Conservation (phyloP, 2,888 invertebrate species). For the Melanotus villosus region DNA sequence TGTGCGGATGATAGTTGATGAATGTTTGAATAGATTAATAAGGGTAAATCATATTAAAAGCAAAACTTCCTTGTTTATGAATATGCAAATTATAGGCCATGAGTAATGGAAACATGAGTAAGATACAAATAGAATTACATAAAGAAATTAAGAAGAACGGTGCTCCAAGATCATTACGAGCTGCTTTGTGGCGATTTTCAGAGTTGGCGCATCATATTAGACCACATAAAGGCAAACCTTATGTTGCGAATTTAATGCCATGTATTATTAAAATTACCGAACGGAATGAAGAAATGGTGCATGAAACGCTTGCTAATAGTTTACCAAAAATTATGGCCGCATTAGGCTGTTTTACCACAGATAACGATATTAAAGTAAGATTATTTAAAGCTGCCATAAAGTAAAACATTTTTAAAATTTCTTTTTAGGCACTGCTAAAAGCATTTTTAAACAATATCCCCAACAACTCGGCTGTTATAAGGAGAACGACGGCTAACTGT, state of each 20-base stretch:
- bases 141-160: slow-evolving; percentile 88
- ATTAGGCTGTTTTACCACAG: slow-evolving; percentile 79
- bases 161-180: slow-evolving; percentile 77
- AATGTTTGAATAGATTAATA: slow-evolving; percentile 85
- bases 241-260: slow-evolving; percentile 82
- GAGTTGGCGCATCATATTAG: slow-evolving; percentile 82
- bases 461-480: slow-evolving; percentile 78
- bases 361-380: slow-evolving; percentile 77
- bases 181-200: slow-evolving; percentile 83
- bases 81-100: slow-evolving; percentile 71
- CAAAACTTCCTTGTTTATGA: too few relatives aligned
- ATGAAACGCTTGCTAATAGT: slow-evolving; percentile 77
- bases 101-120: slow-evolving; percentile 78
- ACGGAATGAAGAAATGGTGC: slow-evolving; percentile 80
- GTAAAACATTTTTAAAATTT: slow-evolving; percentile 1
- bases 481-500: slow-evolving; percentile 86
- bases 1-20: slow-evolving; percentile 85
- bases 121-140: slow-evolving; percentile 85
- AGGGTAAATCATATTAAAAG: slow-evolving; percentile 70
- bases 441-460: slow-evolving; percentile 78
- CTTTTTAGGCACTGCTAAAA: slow-evolving; percentile 75
- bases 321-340: slow-evolving; percentile 77
- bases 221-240: slow-evolving; percentile 84
- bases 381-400: neutral
- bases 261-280: slow-evolving; percentile 80